These are phyloP conservation scores for Microvelia longipes DNA, from an alignment of 1,140 invertebrate genomes.

Conservation along the genomic window DNA sequence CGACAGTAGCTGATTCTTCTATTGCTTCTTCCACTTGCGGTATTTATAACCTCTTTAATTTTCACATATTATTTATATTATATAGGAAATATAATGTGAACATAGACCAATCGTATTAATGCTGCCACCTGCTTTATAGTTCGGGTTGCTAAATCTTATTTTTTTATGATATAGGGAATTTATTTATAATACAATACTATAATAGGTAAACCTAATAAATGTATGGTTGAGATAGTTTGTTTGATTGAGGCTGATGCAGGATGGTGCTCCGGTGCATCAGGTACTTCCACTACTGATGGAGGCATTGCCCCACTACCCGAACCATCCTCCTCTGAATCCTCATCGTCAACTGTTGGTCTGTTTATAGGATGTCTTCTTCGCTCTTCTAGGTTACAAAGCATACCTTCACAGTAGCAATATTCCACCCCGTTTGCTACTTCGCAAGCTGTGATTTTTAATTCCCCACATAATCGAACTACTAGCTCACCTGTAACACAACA, in stretches of 20 bases:
- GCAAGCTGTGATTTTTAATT: constrained; percentile 33
- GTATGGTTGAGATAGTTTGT: not conserved
- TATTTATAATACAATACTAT: too few relatives aligned
- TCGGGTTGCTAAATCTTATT: too few relatives aligned
- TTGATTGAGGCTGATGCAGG: not conserved
- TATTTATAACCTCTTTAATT: too few relatives aligned
- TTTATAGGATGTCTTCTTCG: not conserved
- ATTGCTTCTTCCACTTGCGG: too few relatives aligned
- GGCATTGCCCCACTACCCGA: not conserved
- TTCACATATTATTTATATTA: too few relatives aligned
- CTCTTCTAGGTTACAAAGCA: constrained; percentile 34
- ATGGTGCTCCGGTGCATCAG: not conserved
- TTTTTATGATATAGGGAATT: too few relatives aligned
- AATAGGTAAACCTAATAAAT: too few relatives aligned
- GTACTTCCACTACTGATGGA: not conserved
- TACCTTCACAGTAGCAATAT: constrained; percentile 35
- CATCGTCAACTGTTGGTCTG: constrained; percentile 14
- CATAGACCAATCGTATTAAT: too few relatives aligned
- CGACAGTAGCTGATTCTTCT: too few relatives aligned
- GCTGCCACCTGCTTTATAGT: too few relatives aligned
- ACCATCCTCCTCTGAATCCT: constrained; percentile 7
- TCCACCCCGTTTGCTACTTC: constrained; percentile 33
- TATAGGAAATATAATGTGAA: too few relatives aligned
- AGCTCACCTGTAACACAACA: constrained; percentile 11
- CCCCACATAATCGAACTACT: constrained; percentile 32